Conservation (phyloP, 1,140 invertebrate genomes). For the Hycleus phaleratus region DNA sequence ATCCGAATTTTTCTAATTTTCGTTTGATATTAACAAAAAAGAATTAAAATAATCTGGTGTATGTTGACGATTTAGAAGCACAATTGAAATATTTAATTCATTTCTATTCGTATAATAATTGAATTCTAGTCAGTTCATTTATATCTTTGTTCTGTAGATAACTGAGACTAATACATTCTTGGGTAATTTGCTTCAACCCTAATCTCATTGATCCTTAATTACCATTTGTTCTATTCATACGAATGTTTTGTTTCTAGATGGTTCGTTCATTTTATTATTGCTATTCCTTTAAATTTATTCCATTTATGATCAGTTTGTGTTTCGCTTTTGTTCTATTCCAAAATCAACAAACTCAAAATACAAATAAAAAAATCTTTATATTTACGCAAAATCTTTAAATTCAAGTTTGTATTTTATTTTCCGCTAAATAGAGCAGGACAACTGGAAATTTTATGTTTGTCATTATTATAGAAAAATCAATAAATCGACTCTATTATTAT, state of each 20-base stretch:
- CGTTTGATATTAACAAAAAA: too few species aligned
- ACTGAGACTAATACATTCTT: constrained; percentile 16
- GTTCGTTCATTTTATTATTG: constrained; percentile 3
- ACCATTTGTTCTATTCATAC: constrained; percentile 19
- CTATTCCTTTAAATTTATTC: constrained; percentile 5
- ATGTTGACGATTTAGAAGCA: constrained; percentile 10
- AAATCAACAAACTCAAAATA: not conserved
- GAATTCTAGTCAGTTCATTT: constrained; percentile 19
- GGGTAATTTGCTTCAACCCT: constrained; percentile 9
- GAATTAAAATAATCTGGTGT: constrained; percentile 1
- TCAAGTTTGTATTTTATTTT: constrained; percentile 7
- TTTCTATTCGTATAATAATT: constrained; percentile 17
- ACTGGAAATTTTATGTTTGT: constrained; percentile 15
- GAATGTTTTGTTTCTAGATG: constrained; percentile 15
- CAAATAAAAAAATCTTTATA: constrained; percentile 5
- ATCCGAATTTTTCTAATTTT: too few species aligned
- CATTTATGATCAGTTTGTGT: not conserved
- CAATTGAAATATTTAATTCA: constrained; percentile 15
- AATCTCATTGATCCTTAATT: constrained; percentile 18
- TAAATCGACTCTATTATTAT: not conserved
- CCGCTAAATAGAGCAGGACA: constrained; percentile 11
- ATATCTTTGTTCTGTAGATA: constrained; percentile 31
- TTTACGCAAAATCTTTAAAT: constrained; percentile 10
- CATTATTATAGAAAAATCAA: constrained; percentile 2
- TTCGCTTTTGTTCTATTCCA: constrained; percentile 5